Evolutionary conservation across 2,113 vertebrate species (phyloP), one percentile per base, ranked within the genome.

Genomic region (Condylura cristata): DNA sequence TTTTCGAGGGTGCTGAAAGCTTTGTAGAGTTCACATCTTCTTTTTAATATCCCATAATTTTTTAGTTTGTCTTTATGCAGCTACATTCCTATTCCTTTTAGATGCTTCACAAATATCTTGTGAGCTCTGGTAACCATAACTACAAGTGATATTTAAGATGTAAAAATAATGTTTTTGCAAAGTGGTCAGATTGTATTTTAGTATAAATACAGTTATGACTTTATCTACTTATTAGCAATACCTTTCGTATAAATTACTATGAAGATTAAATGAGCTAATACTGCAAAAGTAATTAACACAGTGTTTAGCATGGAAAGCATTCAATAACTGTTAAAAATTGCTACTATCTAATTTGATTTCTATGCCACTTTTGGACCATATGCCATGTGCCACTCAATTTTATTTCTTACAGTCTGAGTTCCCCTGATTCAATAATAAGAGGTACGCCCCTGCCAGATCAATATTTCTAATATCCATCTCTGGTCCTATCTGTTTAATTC

Each of bases 271-370:
- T 60, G 28, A 85, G 11, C 39, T 34, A 72, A 74, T 79, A 26
- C 46, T 80, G 91, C 5, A 41, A 81, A 89, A 96, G 65, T 79
- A 71, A 91, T 91, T 89, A 91, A 39, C 17, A 53, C 14, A 76
- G 39, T 39, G 6, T 12, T 94, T 89, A 51, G 28, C 58, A 75
- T 86, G 48, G 34, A 80, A 71, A 78, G 11, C 8, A 26, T 10
- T 86, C 79, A 82, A 60, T 83, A 84, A 81, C 71, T 91, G 26
- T 66, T 93, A 86, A 46, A 16, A 48, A 37, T 75, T 53, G 65
- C 83, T 89, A 17, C 70, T 61, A 13, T 53, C 46, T 86, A 70
- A 78, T 68, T 70, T 92, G 58, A 60, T 86, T 89, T 70, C 65
- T 83, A 56, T 66, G 83, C 44, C 88, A 80, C 80, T 44, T 90